Evolutionary conservation across 2,888 invertebrate genomes (phyloP).

Genomic region (Rotaria sp.): DNA sequence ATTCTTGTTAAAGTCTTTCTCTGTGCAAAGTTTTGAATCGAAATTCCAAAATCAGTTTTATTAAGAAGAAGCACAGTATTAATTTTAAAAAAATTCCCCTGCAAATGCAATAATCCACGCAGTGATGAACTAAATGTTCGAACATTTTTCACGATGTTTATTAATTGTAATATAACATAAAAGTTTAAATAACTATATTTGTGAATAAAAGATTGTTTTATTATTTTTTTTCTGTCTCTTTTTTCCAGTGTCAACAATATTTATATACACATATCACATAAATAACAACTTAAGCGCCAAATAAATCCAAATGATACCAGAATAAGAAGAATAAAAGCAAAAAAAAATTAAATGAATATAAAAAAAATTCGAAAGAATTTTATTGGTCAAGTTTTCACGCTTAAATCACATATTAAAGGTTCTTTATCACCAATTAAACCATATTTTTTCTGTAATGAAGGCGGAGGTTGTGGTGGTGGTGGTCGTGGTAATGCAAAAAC

Average conservation of each 20-base stretch:
- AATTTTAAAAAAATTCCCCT: too few relatives aligned
- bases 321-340: not conserved
- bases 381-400: not conserved
- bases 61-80: too few relatives aligned
- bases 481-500: conserved; percentile 74
- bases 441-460: conserved; percentile 58
- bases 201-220: not conserved
- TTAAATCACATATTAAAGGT: not conserved
- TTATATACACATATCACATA: conserved; percentile 8
- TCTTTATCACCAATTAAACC: not conserved
- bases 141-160: too few relatives aligned
- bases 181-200: not conserved
- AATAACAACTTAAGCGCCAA: not conserved
- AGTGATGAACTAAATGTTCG: too few relatives aligned
- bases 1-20: too few relatives aligned
- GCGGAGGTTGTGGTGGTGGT: conserved; percentile 91
- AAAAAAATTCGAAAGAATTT: not conserved
- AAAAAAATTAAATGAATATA: not conserved
- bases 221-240: not conserved
- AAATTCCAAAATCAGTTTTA: too few relatives aligned
- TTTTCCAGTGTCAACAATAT: not conserved
- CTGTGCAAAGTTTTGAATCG: too few relatives aligned
- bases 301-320: not conserved
- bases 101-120: too few relatives aligned
- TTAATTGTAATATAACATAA: too few relatives aligned